These are phyloP conservation scores for Cheilosia grossa DNA, from an alignment of 2,888 invertebrate species.

Conservation along the genomic window DNA sequence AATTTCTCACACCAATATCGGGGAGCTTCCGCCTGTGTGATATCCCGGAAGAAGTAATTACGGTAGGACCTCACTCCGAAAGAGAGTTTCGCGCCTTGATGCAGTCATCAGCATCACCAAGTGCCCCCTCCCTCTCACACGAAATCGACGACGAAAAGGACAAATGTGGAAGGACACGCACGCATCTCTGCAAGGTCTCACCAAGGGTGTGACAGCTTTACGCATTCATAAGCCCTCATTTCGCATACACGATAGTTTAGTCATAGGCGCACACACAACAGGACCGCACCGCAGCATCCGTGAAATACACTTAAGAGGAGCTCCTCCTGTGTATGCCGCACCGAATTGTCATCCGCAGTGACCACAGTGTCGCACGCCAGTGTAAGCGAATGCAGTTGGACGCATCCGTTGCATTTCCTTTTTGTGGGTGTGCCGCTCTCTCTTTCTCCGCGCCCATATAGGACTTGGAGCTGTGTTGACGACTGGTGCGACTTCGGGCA, in stretches of 20 bases:
- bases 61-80: conserved; percentile 30
- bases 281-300: conserved; percentile 61
- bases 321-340: conserved; percentile 53
- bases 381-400: conserved; percentile 65
- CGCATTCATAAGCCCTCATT: conserved; percentile 67
- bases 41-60: conserved; percentile 69
- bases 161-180: conserved; percentile 50
- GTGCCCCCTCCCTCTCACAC: not conserved
- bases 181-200: conserved; percentile 52
- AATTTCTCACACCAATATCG: conserved; percentile 52
- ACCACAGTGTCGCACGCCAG: conserved; percentile 74
- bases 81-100: conserved; percentile 65
- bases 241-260: conserved; percentile 33
- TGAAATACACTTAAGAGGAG: conserved; percentile 72
- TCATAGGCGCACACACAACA: conserved; percentile 37
- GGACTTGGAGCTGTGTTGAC: conserved; percentile 8
- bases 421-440: conserved; percentile 13
- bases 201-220: conserved; percentile 61
- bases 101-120: conserved; percentile 64
- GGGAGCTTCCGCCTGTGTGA: conserved; percentile 38
- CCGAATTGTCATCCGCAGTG: conserved; percentile 67
- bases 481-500: conserved; percentile 15
- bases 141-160: conserved; percentile 35
- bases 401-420: conserved; percentile 43
- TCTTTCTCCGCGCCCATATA: not conserved